Conservation (phyloP, 2,797 vertebrate genomes). For the Choloepus didactylus region DNA sequence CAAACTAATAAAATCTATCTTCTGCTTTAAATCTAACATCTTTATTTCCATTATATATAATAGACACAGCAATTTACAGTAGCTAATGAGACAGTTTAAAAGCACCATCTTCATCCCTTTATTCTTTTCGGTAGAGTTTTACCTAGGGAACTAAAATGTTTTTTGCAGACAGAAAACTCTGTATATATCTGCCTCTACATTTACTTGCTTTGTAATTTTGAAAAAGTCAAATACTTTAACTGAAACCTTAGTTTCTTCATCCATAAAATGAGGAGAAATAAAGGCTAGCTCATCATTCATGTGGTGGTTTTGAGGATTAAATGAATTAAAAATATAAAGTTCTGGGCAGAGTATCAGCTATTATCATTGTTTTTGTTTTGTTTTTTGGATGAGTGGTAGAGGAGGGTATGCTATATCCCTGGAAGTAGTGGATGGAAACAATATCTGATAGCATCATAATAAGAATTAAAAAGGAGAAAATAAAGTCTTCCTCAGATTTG, state of each 20-base stretch:
- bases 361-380: not conserved
- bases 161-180: not conserved
- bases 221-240: not conserved
- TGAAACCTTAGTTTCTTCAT: not conserved
- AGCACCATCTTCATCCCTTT: not conserved
- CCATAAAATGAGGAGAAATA: not conserved
- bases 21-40: not conserved
- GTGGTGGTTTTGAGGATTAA: not conserved
- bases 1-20: not conserved
- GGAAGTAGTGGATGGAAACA: not conserved
- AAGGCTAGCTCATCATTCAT: not conserved
- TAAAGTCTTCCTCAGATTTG: not conserved
- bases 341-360: not conserved
- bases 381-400: not conserved
- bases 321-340: constrained; percentile 10
- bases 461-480: not conserved
- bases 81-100: not conserved
- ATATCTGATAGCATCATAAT: not conserved
- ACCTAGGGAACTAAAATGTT: not conserved
- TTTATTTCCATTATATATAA: not conserved
- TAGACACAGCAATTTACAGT: not conserved
- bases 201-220: not conserved
- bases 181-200: not conserved
- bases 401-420: not conserved
- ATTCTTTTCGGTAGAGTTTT: not conserved